Evolutionary conservation across 2,113 vertebrate genomes (phyloP).

Genomic region (Boulengeromyrus knoepffleri): DNA sequence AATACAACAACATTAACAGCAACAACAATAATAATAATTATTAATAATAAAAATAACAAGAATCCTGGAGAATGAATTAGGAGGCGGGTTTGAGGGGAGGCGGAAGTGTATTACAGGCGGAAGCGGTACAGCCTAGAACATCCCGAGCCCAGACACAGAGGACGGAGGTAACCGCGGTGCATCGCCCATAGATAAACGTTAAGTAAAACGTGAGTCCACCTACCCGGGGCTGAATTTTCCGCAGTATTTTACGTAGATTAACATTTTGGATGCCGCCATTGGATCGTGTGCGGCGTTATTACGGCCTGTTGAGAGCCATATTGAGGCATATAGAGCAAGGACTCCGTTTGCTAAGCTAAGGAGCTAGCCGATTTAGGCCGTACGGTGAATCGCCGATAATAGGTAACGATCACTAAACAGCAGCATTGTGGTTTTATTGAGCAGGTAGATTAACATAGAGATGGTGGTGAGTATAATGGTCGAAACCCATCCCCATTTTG

Average conservation of each 20-base stretch:
- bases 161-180: slow-evolving; percentile 44
- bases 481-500: neutral
- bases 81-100: slow-evolving; percentile 47
- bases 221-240: neutral
- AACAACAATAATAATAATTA: neutral
- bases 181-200: slow-evolving; percentile 54
- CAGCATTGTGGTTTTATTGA: neutral
- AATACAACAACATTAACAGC: neutral
- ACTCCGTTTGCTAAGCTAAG: slow-evolving; percentile 3
- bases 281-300: slow-evolving; percentile 16
- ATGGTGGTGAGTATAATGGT: neutral
- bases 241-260: neutral
- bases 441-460: neutral
- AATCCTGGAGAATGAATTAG: neutral
- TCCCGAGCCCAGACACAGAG: slow-evolving; percentile 58
- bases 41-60: neutral
- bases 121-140: slow-evolving; percentile 69
- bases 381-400: neutral
- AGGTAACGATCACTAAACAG: neutral
- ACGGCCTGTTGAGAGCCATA: neutral
- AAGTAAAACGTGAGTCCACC: slow-evolving; percentile 55
- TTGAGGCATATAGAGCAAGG: neutral
- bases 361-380: slow-evolving; percentile 18
- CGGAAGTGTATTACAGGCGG: slow-evolving; percentile 60
- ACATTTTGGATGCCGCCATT: neutral